These are phyloP conservation scores for Labeo rohita DNA, from an alignment of 2,113 vertebrate species.

Conservation along the genomic window DNA sequence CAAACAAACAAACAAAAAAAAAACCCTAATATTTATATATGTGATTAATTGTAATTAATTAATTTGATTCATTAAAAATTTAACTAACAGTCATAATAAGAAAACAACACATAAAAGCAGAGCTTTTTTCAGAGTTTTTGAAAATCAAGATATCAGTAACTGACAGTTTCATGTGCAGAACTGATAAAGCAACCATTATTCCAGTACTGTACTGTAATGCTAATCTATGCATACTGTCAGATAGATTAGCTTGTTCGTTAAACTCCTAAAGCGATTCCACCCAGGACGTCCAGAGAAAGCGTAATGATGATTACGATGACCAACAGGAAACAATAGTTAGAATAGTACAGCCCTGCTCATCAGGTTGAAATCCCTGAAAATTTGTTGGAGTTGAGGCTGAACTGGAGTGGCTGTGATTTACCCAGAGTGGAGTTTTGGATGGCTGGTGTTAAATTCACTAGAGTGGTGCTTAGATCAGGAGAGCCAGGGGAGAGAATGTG, in stretches of 20 bases:
- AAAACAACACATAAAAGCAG: background rate
- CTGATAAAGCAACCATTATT: background rate
- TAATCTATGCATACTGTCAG: background rate
- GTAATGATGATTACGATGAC: constrained; percentile 14
- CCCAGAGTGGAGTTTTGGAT: constrained; percentile 34
- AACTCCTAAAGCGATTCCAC: background rate
- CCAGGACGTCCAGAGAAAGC: constrained; percentile 27
- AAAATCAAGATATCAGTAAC: constrained; percentile 22
- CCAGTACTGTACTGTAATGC: background rate
- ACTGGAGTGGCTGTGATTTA: constrained; percentile 32
- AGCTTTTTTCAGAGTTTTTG: background rate
- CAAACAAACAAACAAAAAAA: no score
- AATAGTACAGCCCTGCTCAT: constrained; percentile 10
- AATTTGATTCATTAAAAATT: background rate
- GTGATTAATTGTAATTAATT: background rate
- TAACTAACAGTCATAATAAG: background rate
- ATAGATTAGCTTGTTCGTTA: constrained; percentile 11
- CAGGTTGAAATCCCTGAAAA: constrained; percentile 46
- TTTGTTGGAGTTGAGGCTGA: constrained; percentile 3
- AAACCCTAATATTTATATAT: background rate
- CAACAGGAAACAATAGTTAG: constrained; percentile 21
- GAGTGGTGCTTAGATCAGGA: constrained; percentile 40
- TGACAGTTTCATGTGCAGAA: background rate
- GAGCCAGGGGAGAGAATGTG: constrained; percentile 28
- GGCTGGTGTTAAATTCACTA: constrained; percentile 51